Percentiles rank a stretch among this genome's conserved stretches.
Evolutionary conservation across 1,140 invertebrate genomes (phyloP).

Genomic region (Zaprionus tsacasi): DNA sequence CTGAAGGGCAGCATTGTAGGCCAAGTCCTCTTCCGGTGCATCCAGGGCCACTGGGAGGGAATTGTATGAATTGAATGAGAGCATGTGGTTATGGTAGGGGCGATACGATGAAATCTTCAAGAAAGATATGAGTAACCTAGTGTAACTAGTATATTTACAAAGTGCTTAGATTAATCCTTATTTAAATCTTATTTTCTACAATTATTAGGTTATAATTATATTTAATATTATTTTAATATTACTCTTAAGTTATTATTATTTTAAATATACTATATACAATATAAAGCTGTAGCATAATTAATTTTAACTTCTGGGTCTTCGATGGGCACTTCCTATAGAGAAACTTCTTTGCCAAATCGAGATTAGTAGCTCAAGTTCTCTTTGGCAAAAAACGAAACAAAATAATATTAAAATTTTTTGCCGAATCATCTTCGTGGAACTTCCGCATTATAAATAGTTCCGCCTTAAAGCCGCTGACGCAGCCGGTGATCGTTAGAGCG

Average conservation of each 20-base stretch:
- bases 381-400: conserved; percentile 27
- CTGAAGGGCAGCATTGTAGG: conserved; percentile 77
- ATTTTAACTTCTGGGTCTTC: not conserved
- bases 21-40: conserved; percentile 66
- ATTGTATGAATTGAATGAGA: conserved; percentile 4
- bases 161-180: too few relatives aligned
- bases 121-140: not conserved
- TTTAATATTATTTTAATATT: too few relatives aligned
- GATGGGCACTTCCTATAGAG: not conserved
- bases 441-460: conserved; percentile 74
- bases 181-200: too few relatives aligned
- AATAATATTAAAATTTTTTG: conserved; percentile 33
- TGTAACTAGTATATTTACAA: not conserved
- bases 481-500: conserved; percentile 37
- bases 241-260: too few relatives aligned
- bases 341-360: conserved; percentile 37
- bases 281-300: not conserved
- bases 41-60: conserved; percentile 56
- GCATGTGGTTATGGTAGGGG: not conserved
- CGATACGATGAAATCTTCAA: not conserved
- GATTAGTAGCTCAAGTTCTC: conserved; percentile 73
- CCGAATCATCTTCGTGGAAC: conserved; percentile 56
- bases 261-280: not conserved
- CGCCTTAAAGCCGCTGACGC: conserved; percentile 61
- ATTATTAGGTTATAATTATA: too few relatives aligned